Evolutionary conservation across 2,888 invertebrate species (phyloP), one percentile per base, ranked within the genome.

Genomic region (Ariolimax columbianus): DNA sequence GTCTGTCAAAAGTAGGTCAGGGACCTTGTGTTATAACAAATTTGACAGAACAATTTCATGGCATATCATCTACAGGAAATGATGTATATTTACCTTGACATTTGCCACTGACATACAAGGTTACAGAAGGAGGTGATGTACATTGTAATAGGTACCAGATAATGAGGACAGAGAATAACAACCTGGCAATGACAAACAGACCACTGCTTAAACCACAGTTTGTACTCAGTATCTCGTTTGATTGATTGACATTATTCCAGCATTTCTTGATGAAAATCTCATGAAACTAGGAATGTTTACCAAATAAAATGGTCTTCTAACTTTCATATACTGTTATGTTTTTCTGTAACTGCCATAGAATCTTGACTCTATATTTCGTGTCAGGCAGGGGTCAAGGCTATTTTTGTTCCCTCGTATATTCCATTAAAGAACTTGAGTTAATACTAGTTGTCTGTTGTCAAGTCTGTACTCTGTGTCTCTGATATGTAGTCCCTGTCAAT

Each of bases 361-460:
- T 63, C 63, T 55, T 63, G 63, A 63, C 63, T 63, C n/a, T 55
- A 30, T 30, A 63, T n/a, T 63, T 63, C 23, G n/a, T 63, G 63
- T 63, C 63, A 30, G 55, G 63, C 63, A 30, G 55, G 63, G 63
- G n/a, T 30, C 63, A 55, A 63, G 23, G 63, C n/a, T n/a, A 30
- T 63, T 63, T 63, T 63, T 63, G 63, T 63, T 63, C 63, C n/a
- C 63, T 23, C 63, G n/a, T 63, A 63, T 63, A 63, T 63, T 63
- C 63, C 63, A 63, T 63, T 63, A 63, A 63, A 63, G 63, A 63
- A 30, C 30, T 63, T n/a, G 7, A 63, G 63, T 63, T 63, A 63
- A 63, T 30, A 63, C 1, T 23, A 59, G 23, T 59, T 59, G 63
- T 30, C 63, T 63, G 63, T 63, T 30, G 63, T 63, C 14, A 63